Evolutionary conservation across 2,888 invertebrate genomes (phyloP), one percentile per base, ranked within the genome.

Genomic region (Gymnocheta viridis): DNA sequence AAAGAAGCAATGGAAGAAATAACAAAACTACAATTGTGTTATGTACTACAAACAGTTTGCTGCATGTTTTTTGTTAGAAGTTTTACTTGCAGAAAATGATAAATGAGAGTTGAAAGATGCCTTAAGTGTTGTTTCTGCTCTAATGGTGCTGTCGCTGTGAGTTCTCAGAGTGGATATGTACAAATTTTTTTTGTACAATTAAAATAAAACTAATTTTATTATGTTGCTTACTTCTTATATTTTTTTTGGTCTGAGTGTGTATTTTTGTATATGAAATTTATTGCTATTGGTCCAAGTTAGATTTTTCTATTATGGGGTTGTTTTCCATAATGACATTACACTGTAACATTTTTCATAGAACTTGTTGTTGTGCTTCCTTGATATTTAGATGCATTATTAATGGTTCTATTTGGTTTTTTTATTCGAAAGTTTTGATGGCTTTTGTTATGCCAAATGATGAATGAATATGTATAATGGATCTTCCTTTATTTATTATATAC

Each of bases 191-290:
- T 64, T 69, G 64, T 27, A 38, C 47, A 83, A 70, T 79, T 47
- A 69, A 56, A 79, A 70, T 79, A 79, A 79, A 76, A 79, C 66
- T 81, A 77, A 60, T 85, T 74, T 58, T 69, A 64, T 76, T 67
- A 58, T 82, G 47, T 79, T 54, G 32, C 47, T 85, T 77, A 51
- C n/a, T n/a, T n/a, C n/a, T n/a, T 66, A 5, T 44, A 1, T 69
- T 72, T 54, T 70, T 49, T 22, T 35, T 17, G 22, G 27, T 38
- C 35, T 77, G 32, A 5, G 2, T 54, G 2, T 17, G 12, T 9
- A n/a, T 17, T 9, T 17, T 56, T 27, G 14, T 44, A 38, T 24
- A 58, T 41, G 9, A 66, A 60, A 29, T 67, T 80, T 84, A 54
- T 72, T 67, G 41, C 54, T 80, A 76, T 80, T 81, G 80, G 80